phyloP scores from a whole-genome alignment of 2,888 invertebrate species.

The Caenorhabditis becei region DNA sequence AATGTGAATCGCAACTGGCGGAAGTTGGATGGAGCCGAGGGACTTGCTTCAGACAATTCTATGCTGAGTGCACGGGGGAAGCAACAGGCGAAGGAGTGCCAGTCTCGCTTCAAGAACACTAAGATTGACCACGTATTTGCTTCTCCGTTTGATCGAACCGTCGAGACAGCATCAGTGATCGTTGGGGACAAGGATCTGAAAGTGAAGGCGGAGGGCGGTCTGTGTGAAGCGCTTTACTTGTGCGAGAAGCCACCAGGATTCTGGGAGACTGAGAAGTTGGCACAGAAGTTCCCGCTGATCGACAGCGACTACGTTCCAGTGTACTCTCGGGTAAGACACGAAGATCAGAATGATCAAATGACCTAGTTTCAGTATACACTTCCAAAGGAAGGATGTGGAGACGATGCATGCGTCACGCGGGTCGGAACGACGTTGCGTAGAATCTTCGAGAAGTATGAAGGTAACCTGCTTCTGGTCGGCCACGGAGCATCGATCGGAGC shows the following conservation, averaged over 20 bases:
- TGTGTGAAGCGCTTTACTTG: conserved; percentile 77
- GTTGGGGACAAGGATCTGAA: conserved; percentile 66
- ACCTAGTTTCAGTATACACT: conserved; percentile 64
- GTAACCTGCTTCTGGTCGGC: conserved; percentile 75
- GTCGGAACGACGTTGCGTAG: conserved; percentile 69
- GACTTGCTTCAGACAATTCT: conserved; percentile 75
- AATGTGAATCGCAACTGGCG: conserved; percentile 68
- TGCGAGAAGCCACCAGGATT: conserved; percentile 76
- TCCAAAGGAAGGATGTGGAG: conserved; percentile 76
- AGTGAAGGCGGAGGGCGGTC: conserved; percentile 79
- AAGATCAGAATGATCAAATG: not conserved
- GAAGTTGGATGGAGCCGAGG: conserved; percentile 47
- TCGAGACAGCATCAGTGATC: conserved; percentile 76
- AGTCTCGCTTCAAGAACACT: conserved; percentile 71
- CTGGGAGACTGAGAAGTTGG: conserved; percentile 71
- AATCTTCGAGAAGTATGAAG: conserved; percentile 72
- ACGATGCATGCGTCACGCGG: conserved; percentile 77
- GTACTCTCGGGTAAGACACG: conserved; percentile 68
- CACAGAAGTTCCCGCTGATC: conserved; percentile 72
- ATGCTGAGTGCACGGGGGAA: conserved; percentile 75
- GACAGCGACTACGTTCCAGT: conserved; percentile 75
- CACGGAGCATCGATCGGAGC: conserved; percentile 81
- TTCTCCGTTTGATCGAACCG: conserved; percentile 79
- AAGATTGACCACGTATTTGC: conserved; percentile 75
- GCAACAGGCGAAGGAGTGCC: conserved; percentile 75